Conservation (phyloP, 2,113 vertebrate genomes). For the Cichladusa arquata region DNA sequence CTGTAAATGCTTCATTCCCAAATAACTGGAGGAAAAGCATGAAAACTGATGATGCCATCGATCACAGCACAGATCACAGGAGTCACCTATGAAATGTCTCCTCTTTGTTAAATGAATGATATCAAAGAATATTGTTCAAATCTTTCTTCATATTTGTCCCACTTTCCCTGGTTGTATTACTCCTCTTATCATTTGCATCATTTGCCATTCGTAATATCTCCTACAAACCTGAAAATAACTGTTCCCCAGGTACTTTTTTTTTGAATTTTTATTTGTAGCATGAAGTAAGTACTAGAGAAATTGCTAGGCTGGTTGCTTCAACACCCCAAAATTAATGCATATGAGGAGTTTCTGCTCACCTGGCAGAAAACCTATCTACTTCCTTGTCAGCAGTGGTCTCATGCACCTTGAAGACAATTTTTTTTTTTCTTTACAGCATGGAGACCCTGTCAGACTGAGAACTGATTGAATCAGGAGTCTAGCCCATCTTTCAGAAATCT, state of each 20-base stretch:
- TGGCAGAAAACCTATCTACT: neutral
- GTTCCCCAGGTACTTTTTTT: neutral
- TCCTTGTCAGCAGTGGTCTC: neutral
- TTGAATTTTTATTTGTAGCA: neutral
- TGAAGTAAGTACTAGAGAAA: neutral
- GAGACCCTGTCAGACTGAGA: neutral
- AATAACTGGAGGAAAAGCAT: neutral
- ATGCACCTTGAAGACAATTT: neutral
- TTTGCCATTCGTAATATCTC: neutral
- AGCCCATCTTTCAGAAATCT: neutral
- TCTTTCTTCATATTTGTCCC: neutral
- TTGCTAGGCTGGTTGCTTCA: neutral
- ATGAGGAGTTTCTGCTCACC: neutral
- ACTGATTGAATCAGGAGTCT: neutral
- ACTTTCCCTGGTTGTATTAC: neutral
- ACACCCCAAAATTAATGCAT: neutral
- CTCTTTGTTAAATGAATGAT: neutral
- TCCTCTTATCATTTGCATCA: neutral
- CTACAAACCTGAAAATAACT: neutral
- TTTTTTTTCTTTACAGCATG: accelerated
- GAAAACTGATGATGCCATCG: neutral
- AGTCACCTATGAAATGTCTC: neutral
- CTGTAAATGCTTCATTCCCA: neutral
- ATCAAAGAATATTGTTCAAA: neutral
- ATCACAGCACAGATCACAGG: neutral